Base-by-base conservation (phyloP, 2,113 vertebrate species). In the Lota lota region DNA sequence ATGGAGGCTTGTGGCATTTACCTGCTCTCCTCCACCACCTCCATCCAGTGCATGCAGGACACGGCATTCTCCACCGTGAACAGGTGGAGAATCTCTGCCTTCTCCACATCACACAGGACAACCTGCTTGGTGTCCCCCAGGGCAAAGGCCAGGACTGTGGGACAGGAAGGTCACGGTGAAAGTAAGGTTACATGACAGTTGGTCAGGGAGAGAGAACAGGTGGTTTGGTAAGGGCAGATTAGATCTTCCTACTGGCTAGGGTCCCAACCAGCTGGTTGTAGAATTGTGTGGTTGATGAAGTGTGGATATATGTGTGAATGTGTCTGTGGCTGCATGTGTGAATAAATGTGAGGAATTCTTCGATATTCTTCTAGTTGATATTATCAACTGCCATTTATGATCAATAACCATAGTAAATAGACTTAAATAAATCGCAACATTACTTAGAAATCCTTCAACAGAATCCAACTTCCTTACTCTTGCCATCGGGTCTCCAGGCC, bases 31-130 rank as follows among this genome's bases (percentile, higher is more conserved):
- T 93, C 95, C 15, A 92, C 94, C 75, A 98, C 97, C 83, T 99
- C 97, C 95, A 97, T 97, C 97, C 97, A 99, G 47, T 97, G 93
- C 97, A 99, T 98, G 77, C 95, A 98, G 5, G 95, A 95, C 19
- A 97, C 88, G 0, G 93, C 84, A 0, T 79, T 91, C 61, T 94
- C 93, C 80, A 97, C 90, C 0, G 92, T 91, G 70, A 98, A 98
- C 58, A 94, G 92, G 61, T 99, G 96, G 64, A 99, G 91, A 77
- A 97, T 96, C 82, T 99, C 97, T 17, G 97, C 96, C 66, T 99
- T 99, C 85, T 99, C 97, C 1, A 96, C 96, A 58, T 98, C 96
- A 84, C 97, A 99, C 56, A 99, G 87, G 51, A 99, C 92, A 59
- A 98, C 93, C 82, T 93, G 90, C 78, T 94, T 96, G 57, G 95